phyloP scores from a whole-genome alignment of 1,140 invertebrate genomes.

The Archegozetes longisetosus region DNA sequence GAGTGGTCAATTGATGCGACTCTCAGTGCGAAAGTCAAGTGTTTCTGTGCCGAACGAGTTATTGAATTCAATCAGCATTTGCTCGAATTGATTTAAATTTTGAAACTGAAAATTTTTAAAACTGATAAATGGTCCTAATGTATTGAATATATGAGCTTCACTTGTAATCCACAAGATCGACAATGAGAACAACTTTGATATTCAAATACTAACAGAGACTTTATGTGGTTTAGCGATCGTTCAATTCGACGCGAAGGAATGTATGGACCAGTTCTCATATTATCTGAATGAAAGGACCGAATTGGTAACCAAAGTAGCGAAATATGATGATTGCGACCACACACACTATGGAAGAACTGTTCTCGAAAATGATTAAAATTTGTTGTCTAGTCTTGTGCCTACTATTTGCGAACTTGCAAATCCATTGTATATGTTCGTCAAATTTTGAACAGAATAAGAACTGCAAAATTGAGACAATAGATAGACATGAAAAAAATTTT shows the following conservation, averaged over 20 bases:
- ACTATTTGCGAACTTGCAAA: neutral
- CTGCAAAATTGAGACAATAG: too few relatives aligned
- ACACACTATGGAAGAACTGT: neutral
- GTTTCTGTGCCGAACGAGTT: too few relatives aligned
- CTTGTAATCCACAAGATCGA: neutral
- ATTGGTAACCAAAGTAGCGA: neutral
- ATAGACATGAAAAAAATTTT: too few relatives aligned
- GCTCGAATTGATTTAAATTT: neutral
- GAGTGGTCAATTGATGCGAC: too few relatives aligned
- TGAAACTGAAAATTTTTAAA: neutral
- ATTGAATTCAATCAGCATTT: neutral
- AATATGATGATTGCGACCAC: neutral
- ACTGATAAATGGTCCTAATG: neutral
- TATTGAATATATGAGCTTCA: neutral
- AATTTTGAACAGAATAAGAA: neutral
- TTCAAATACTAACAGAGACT: neutral
- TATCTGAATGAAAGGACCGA: neutral
- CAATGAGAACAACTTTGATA: neutral
- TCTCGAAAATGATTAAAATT: neutral
- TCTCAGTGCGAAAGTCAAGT: too few relatives aligned
- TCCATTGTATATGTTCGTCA: neutral
- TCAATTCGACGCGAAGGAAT: neutral
- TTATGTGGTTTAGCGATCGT: neutral
- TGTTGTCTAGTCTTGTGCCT: neutral
- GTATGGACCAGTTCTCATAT: neutral